phyloP scores from a whole-genome alignment of 2,113 vertebrate genomes.

The Eudyptes chrysolophus region DNA sequence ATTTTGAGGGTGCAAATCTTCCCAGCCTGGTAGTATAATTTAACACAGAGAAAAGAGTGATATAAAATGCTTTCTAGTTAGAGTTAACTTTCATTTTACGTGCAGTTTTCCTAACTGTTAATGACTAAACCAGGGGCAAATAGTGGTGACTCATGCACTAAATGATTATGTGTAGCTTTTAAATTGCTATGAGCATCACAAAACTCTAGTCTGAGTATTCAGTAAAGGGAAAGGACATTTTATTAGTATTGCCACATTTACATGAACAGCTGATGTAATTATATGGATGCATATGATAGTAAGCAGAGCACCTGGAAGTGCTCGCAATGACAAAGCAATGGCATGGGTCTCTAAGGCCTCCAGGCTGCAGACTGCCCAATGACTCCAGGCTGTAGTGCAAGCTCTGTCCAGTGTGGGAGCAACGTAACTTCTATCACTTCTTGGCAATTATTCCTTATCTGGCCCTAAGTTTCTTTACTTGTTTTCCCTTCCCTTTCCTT shows the following conservation, averaged over 20 bases:
- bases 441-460: neutral
- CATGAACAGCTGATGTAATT: neutral
- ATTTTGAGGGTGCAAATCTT: neutral
- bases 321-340: neutral
- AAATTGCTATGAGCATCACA: neutral
- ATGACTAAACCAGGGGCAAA: neutral
- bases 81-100: neutral
- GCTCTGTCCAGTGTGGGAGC: neutral
- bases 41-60: neutral
- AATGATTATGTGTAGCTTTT: neutral
- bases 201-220: neutral
- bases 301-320: neutral
- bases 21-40: neutral
- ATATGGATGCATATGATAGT: too few species aligned
- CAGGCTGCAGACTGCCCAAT: neutral
- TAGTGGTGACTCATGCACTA: neutral
- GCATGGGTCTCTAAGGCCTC: neutral
- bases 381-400: neutral
- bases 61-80: neutral
- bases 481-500: neutral
- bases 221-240: neutral
- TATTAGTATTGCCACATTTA: accelerated
- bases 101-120: neutral
- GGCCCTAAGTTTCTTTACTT: neutral
- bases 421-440: neutral